phyloP scores from a whole-genome alignment of 2,797 vertebrate genomes.

The Rousettus madagascariensis region DNA sequence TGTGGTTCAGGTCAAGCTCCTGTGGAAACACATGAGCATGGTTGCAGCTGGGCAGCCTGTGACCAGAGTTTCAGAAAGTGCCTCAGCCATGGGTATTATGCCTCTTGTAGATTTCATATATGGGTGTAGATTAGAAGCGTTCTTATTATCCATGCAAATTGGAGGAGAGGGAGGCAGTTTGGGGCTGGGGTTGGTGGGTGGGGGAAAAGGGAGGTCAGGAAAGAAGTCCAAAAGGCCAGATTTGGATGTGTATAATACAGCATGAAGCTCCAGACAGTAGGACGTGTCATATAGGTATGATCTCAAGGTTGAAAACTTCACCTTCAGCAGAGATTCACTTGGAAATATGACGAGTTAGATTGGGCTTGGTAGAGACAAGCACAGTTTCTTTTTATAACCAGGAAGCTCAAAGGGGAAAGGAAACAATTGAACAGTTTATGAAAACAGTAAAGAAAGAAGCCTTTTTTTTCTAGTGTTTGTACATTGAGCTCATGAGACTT shows the following conservation, averaged over 20 bases:
- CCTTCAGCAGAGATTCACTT: conserved; percentile 84
- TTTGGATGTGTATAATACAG: conserved; percentile 85
- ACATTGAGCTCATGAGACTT: conserved; percentile 36
- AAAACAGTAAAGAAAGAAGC: conserved; percentile 75
- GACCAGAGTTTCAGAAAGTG: conserved; percentile 1
- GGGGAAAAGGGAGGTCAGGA: neutral
- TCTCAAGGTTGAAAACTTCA: conserved; percentile 85
- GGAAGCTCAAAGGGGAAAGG: conserved; percentile 41
- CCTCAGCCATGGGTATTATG: conserved; percentile 8
- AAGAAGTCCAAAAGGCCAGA: conserved; percentile 46
- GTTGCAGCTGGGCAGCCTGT: conserved; percentile 36
- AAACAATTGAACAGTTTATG: conserved; percentile 63
- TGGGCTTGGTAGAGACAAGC: conserved; percentile 71
- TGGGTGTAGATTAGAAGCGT: conserved; percentile 60
- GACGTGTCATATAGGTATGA: conserved; percentile 87
- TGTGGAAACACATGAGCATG: conserved; percentile 20
- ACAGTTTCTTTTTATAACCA: conserved; percentile 65
- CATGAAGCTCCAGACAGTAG: conserved; percentile 85
- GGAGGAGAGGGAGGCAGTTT: neutral
- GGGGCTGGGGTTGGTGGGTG: neutral
- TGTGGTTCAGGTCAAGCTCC: conserved; percentile 18
- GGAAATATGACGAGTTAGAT: conserved; percentile 68
- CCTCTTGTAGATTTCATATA: conserved; percentile 61
- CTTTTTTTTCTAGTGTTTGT: conserved; percentile 39
- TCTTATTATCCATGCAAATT: conserved; percentile 33